Evolutionary conservation across 2,797 vertebrate species (phyloP), one percentile per base, ranked within the genome.

Genomic region (Acanthis flammea): DNA sequence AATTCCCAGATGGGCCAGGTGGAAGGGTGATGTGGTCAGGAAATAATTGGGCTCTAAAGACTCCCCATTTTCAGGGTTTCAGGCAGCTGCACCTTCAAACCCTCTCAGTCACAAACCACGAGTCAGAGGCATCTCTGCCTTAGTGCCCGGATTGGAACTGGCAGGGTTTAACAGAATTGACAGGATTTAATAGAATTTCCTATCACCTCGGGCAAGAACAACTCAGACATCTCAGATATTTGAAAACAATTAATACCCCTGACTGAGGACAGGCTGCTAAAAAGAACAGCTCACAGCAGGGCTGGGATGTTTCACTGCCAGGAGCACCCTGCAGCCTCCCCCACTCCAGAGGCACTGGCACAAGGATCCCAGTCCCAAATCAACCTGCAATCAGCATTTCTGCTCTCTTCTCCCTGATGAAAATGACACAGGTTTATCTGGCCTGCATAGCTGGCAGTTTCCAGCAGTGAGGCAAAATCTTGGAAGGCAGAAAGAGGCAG

Each of bases 181-280:
- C 85, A 60, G 53, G 39, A 60, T 88, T 81, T 74, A 88, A 81
- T 81, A 48, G 86, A 61, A 88, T 74, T 55, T 28, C 44, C 77
- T 33, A 31, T 66, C 51, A 65, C 90, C 92, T 93, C 67, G 0
- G 12, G 92, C 88, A 91, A 96, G 94, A 96, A 92, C 92, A 94
- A 61, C 51, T 54, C 42, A 63, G 81, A 91, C 78, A 70, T 63
- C 76, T 73, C 47, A 83, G 45, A 42, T 45, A 60, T 63, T 71
- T 94, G 86, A 80, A 85, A 96, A 75, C 82, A 96, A 86, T 88
- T 92, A 94, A 90, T 79, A 18, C 22, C 76, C 31, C 47, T 86
- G 73, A 48, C 75, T 72, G 81, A 77, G 73, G 81, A 74, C 47
- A 79, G 77, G 65, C 77, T 81, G 83, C 74, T 91, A 33, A 94